These are phyloP conservation scores for Malthinus seriepunctatus DNA, from an alignment of 2,888 invertebrate species.

Conservation along the genomic window DNA sequence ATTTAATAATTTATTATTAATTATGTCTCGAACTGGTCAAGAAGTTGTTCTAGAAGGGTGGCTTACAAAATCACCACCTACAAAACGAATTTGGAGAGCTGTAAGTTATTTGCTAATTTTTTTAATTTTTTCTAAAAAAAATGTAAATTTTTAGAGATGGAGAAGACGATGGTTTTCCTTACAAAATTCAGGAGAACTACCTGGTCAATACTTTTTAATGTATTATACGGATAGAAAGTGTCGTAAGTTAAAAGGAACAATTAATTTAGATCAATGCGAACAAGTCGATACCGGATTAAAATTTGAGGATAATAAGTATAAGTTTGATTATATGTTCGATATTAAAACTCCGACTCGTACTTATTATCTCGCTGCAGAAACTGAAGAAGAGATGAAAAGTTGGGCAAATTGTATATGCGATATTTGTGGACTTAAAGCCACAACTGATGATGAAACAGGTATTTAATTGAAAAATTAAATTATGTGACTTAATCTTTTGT, in stretches of 20 bases:
- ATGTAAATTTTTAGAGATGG: conserved; percentile 75
- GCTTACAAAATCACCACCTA: conserved; percentile 94
- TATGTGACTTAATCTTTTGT: neutral
- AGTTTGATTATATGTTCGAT: conserved; percentile 85
- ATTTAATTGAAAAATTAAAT: neutral
- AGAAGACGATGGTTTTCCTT: conserved; percentile 93
- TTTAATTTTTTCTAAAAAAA: conserved; percentile 6
- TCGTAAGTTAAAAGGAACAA: conserved; percentile 83
- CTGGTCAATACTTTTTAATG: conserved; percentile 90
- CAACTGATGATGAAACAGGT: conserved; percentile 58
- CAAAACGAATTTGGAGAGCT: conserved; percentile 89
- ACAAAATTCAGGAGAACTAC: conserved; percentile 87
- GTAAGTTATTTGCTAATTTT: conserved; percentile 64
- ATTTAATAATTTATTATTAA: conserved; percentile 18
- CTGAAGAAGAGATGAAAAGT: conserved; percentile 89
- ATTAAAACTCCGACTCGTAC: conserved; percentile 86
- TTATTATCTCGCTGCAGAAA: conserved; percentile 91
- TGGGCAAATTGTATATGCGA: conserved; percentile 95
- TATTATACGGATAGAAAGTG: conserved; percentile 90
- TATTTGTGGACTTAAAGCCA: conserved; percentile 84
- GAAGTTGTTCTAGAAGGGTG: conserved; percentile 89
- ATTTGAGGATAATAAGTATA: conserved; percentile 79
- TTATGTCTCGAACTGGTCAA: conserved; percentile 58
- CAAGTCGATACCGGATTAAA: conserved; percentile 90
- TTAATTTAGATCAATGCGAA: conserved; percentile 95